Conservation (phyloP, 2,888 invertebrate species). For the Drosophila mettleri region DNA sequence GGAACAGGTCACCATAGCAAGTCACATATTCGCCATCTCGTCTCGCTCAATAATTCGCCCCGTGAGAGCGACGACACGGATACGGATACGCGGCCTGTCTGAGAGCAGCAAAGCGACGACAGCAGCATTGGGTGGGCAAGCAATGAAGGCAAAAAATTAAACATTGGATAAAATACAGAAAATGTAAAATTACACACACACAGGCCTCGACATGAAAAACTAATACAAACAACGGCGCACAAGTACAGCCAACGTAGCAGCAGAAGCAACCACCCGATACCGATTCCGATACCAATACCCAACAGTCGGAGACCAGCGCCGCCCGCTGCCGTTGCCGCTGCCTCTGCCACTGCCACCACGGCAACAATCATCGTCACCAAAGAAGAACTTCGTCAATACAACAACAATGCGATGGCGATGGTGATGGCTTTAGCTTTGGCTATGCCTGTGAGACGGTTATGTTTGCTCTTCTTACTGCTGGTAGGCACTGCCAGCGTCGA, state of each 20-base stretch:
- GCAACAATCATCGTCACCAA: conserved; percentile 77
- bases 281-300: conserved; percentile 59
- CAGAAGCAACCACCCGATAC: conserved; percentile 54
- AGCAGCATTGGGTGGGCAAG: conserved; percentile 70
- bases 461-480: conserved; percentile 52
- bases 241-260: conserved; percentile 76
- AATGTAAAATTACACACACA: conserved; percentile 72
- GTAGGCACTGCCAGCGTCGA: conserved; percentile 28
- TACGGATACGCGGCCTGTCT: conserved; percentile 32
- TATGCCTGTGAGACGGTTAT: conserved; percentile 51
- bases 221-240: conserved; percentile 57
- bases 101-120: conserved; percentile 35
- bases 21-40: conserved; percentile 57
- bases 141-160: conserved; percentile 67
- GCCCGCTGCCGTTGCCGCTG: conserved; percentile 60
- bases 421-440: too few relatives aligned
- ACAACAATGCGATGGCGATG: conserved; percentile 51
- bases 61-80: conserved; percentile 53
- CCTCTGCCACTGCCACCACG: conserved; percentile 23
- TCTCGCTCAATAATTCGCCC: conserved; percentile 70
- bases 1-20: conserved; percentile 72
- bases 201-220: conserved; percentile 61
- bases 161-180: conserved; percentile 77
- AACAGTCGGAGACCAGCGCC: conserved; percentile 50
- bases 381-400: conserved; percentile 78